Evolutionary conservation across 2,113 vertebrate species (phyloP).

Genomic region (Montifringilla adamsi): DNA sequence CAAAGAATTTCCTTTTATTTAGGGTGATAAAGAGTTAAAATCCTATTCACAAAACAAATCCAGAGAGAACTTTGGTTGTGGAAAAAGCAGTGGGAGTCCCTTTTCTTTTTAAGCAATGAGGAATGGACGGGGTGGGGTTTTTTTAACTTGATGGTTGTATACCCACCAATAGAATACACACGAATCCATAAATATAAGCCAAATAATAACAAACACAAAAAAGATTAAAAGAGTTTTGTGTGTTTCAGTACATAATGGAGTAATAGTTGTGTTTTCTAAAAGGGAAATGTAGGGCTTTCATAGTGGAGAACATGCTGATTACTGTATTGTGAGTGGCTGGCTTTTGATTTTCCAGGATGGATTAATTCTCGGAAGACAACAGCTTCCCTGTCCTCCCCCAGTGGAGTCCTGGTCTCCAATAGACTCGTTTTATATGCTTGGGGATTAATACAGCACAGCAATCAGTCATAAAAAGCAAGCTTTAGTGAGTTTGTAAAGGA

Average conservation of each 20-base stretch:
- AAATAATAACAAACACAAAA: slow-evolving; percentile 74
- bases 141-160: slow-evolving; percentile 57
- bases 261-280: slow-evolving; percentile 79
- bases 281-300: slow-evolving; percentile 76
- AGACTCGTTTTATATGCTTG: slow-evolving; percentile 74
- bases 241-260: slow-evolving; percentile 61
- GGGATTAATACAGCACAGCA: slow-evolving; percentile 83
- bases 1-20: slow-evolving; percentile 12
- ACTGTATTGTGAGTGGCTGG: slow-evolving; percentile 86
- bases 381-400: slow-evolving; percentile 76
- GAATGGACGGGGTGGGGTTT: slow-evolving; percentile 53
- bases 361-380: slow-evolving; percentile 77
- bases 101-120: slow-evolving; percentile 66
- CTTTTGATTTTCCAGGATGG: slow-evolving; percentile 81
- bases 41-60: slow-evolving; percentile 8
- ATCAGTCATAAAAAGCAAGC: slow-evolving; percentile 78
- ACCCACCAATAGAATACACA: slow-evolving; percentile 57
- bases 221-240: slow-evolving; percentile 68
- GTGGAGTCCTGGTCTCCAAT: slow-evolving; percentile 73
- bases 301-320: slow-evolving; percentile 84
- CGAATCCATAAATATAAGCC: slow-evolving; percentile 71
- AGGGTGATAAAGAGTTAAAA: slow-evolving; percentile 66
- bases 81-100: slow-evolving; percentile 63
- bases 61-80: slow-evolving; percentile 23
- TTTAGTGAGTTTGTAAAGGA: slow-evolving; percentile 70